A percentile compares a stretch with the other conserved stretches of the same genome.
Evolutionary conservation across 2,113 vertebrate species (phyloP).

Genomic region (Mastomys natalensis): DNA sequence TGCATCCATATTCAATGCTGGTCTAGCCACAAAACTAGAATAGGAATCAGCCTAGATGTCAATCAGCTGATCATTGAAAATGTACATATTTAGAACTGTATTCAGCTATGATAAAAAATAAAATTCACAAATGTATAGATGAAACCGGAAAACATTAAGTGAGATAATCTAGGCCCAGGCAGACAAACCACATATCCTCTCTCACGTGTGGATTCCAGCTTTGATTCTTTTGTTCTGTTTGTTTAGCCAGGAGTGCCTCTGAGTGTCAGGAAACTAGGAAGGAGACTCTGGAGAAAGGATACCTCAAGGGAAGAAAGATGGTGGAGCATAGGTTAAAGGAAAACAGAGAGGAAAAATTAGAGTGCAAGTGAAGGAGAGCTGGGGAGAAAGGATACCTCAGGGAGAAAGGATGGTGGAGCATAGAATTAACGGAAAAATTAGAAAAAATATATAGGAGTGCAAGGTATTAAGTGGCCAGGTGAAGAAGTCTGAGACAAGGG

Average conservation of each 20-base stretch:
- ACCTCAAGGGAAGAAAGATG: not conserved
- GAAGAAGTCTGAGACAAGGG: no score
- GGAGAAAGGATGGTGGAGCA: no score
- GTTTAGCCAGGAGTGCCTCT: not conserved
- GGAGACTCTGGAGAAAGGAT: no score
- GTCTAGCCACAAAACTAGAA: no score
- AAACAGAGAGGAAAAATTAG: not conserved
- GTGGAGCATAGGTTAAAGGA: not conserved
- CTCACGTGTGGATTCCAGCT: no score
- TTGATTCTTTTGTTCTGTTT: not conserved
- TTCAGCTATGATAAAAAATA: not conserved
- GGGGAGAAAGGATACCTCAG: no score
- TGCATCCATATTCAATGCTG: not conserved
- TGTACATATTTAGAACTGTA: not conserved
- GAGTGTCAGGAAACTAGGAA: not conserved
- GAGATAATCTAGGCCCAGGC: not conserved
- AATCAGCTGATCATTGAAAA: no score
- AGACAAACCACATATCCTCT: no score
- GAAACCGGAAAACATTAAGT: not conserved
- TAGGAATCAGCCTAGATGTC: not conserved
- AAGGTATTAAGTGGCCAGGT: no score
- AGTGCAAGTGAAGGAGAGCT: not conserved
- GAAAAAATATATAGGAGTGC: no score
- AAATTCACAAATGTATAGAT: not conserved
- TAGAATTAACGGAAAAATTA: no score